Evolutionary conservation across 2,113 vertebrate genomes (phyloP), one percentile per base, ranked within the genome.

Genomic region (Spea multiplicata): DNA sequence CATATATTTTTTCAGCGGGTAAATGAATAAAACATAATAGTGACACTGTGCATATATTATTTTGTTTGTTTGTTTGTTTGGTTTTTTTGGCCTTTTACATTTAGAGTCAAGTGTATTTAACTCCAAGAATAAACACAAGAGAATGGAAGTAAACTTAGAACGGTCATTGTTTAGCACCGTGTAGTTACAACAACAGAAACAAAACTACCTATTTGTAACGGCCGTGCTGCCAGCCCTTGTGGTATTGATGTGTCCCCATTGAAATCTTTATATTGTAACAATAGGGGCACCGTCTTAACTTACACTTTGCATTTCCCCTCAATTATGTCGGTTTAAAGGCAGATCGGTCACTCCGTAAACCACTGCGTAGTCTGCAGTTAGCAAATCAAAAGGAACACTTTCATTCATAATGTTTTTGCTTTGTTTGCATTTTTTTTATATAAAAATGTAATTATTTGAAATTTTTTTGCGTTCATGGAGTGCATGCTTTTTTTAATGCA

Each of bases 121-220:
- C 83, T 85, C 90, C 92, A 91, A 90, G 93, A 86, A 88, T 92
- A 84, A 85, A 91, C 89, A 90, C 89, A 91, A 89, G 87, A 89
- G 88, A 85, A 87, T 91, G 88, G 91, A 94, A 93, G 92, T 91
- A 92, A 94, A 92, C 91, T 93, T 93, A 91, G 90, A 91, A 86
- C 84, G 78, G 86, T 89, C 94, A 95, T 96, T 96, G 93, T 95
- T 89, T 86, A 80, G 88, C 87, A 85, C 85, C 88, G 87, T 94
- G 94, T 93, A 92, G 89, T 83, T 89, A 93, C 93, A 95, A 94
- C 92, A 94, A 91, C 87, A 86, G 90, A 90, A 93, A 94, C 92
- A 95, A 93, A 95, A 94, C 86, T 90, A 88, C 89, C 90, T 92
- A 88, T 94, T 94, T 93, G 93, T 91, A 93, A 90, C 88, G 89